A percentile compares a stretch with the other conserved stretches of the same genome.
phyloP scores from a whole-genome alignment of 2,797 vertebrate genomes.

The Dicrostonyx torquatus region DNA sequence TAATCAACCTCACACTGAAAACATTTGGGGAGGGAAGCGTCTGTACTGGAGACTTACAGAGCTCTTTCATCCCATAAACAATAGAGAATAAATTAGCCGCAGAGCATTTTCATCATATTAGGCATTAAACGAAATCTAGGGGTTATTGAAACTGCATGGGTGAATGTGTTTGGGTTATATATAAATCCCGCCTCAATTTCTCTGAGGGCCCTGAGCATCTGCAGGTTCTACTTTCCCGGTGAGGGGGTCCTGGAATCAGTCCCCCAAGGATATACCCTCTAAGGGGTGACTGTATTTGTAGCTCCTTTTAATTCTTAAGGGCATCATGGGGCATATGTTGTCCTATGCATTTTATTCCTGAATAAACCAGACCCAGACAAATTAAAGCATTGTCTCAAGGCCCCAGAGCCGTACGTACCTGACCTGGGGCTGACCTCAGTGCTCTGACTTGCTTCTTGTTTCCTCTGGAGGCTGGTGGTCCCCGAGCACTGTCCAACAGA shows the following conservation, averaged over 20 bases:
- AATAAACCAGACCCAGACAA: background rate
- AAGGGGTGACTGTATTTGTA: background rate
- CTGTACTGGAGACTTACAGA: background rate
- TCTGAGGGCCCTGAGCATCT: background rate
- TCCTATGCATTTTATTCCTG: background rate
- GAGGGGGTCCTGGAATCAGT: too few species aligned
- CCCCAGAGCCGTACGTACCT: background rate
- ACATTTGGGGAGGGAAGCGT: background rate
- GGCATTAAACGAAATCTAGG: background rate
- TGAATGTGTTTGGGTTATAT: background rate
- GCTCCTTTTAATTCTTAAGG: conserved; percentile 7
- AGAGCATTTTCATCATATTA: background rate
- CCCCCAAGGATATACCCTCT: background rate
- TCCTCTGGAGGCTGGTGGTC: background rate
- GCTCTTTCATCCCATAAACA: background rate
- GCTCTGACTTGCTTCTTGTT: background rate
- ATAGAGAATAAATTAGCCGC: background rate
- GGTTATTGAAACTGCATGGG: background rate
- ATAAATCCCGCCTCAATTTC: background rate
- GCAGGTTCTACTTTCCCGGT: background rate
- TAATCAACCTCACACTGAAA: background rate
- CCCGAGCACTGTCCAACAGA: background rate
- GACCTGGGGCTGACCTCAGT: background rate
- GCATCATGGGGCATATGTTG: background rate
- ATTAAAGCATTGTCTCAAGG: conserved; percentile 1